Evolutionary conservation across 2,888 invertebrate species (phyloP).

Genomic region (Sinodicranocentrus sp.): DNA sequence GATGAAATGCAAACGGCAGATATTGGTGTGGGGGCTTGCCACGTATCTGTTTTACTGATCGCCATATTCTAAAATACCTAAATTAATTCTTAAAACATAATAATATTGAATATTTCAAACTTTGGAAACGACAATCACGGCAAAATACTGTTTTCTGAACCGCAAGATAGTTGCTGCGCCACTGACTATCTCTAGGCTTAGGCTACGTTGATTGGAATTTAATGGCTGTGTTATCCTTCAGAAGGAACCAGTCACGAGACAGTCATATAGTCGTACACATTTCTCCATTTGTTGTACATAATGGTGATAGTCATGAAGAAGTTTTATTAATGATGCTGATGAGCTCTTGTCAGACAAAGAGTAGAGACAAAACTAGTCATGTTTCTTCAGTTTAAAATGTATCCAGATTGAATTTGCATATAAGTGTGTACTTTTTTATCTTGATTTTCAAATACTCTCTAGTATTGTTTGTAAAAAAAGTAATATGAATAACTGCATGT

Average conservation of each 20-base stretch:
- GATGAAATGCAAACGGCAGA: slow-evolving; percentile 38
- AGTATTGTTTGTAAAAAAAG: no score
- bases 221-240: neutral
- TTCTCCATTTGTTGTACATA: neutral
- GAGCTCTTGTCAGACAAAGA: neutral
- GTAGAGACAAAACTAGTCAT: neutral
- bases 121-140: no score
- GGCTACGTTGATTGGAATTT: no score
- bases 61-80: neutral
- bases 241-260: neutral
- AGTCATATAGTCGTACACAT: slow-evolving; percentile 5
- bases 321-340: no score
- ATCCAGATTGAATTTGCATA: neutral
- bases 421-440: no score
- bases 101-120: no score
- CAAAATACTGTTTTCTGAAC: no score
- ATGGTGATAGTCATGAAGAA: neutral
- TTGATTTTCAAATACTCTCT: no score
- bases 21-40: neutral
- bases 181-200: no score
- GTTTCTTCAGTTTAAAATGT: neutral
- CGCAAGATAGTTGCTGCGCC: no score
- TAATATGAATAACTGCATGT: no score
- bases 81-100: no score
- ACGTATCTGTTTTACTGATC: neutral